phyloP scores from a whole-genome alignment of 1,140 invertebrate genomes.

The Aphelinus atriplicis region DNA sequence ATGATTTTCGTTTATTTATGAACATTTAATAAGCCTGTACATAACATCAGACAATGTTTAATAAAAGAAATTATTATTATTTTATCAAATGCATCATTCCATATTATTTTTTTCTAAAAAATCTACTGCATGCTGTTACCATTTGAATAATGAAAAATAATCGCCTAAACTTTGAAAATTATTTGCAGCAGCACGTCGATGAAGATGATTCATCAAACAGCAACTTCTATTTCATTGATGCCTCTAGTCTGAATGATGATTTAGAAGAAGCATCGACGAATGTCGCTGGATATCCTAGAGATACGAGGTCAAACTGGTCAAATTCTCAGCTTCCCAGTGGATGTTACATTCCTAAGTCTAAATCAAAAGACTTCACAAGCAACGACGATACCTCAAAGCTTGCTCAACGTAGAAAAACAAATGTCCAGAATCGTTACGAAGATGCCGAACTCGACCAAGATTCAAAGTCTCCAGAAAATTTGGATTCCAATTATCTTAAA shows the following conservation, averaged over 20 bases:
- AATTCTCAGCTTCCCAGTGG: background rate
- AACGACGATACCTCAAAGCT: slow-evolving; percentile 21
- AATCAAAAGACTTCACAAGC: background rate
- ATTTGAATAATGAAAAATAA: too few species aligned
- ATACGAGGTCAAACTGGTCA: slow-evolving; percentile 16
- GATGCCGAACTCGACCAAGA: slow-evolving; percentile 53
- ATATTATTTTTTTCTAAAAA: too few species aligned
- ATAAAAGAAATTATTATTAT: too few species aligned
- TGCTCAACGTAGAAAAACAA: slow-evolving; percentile 41
- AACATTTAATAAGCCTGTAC: too few species aligned
- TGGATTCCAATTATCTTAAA: slow-evolving; percentile 53
- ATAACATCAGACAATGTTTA: too few species aligned
- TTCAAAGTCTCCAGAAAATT: slow-evolving; percentile 52
- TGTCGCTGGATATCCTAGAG: background rate
- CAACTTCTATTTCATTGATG: slow-evolving; percentile 78
- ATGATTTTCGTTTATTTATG: too few species aligned
- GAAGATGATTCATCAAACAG: slow-evolving; percentile 47
- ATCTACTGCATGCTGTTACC: too few species aligned
- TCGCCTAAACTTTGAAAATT: too few species aligned
- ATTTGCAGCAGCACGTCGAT: slow-evolving; percentile 28
- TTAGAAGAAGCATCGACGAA: slow-evolving; percentile 40
- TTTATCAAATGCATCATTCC: too few species aligned
- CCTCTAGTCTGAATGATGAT: slow-evolving; percentile 77
- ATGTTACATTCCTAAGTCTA: slow-evolving; percentile 19
- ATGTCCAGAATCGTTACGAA: slow-evolving; percentile 47